These are phyloP conservation scores for Azemiops feae DNA, from an alignment of 2,113 vertebrate genomes.

Conservation along the genomic window DNA sequence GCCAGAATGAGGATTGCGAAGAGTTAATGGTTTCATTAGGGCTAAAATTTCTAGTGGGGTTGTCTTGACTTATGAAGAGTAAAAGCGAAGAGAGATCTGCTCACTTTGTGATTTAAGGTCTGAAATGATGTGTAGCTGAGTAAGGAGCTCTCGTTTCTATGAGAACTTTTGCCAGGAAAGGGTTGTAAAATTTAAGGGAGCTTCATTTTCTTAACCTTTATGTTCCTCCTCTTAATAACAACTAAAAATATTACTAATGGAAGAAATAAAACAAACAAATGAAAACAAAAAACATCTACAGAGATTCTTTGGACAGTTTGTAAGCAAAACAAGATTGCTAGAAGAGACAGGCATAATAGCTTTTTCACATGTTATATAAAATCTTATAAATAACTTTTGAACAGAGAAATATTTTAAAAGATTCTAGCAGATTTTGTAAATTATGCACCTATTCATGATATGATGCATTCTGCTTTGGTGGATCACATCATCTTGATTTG, in stretches of 20 bases:
- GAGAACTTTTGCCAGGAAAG: slow-evolving; percentile 13
- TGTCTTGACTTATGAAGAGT: slow-evolving; percentile 21
- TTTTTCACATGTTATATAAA: background rate
- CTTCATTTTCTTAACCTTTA: slow-evolving; percentile 31
- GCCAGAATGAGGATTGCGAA: slow-evolving; percentile 32
- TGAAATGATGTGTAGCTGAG: slow-evolving; percentile 38
- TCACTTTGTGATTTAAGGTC: slow-evolving; percentile 18
- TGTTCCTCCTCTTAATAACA: background rate
- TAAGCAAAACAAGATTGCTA: slow-evolving; percentile 28
- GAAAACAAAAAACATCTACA: background rate
- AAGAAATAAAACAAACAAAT: background rate
- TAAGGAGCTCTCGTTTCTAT: slow-evolving; percentile 29
- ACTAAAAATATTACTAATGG: background rate
- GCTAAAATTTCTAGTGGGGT: background rate
- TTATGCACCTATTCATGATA: background rate
- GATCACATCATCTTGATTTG: too few relatives aligned
- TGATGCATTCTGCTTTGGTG: too few relatives aligned
- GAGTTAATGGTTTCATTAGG: slow-evolving; percentile 25
- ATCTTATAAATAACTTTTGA: background rate
- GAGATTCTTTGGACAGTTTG: background rate
- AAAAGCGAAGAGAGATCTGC: background rate
- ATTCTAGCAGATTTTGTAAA: background rate
- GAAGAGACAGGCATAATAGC: background rate
- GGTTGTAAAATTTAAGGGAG: slow-evolving; percentile 29
- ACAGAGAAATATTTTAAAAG: accelerated